Evolutionary conservation across 2,797 vertebrate species (phyloP).

Genomic region (Helicolenus hilgendorfi): DNA sequence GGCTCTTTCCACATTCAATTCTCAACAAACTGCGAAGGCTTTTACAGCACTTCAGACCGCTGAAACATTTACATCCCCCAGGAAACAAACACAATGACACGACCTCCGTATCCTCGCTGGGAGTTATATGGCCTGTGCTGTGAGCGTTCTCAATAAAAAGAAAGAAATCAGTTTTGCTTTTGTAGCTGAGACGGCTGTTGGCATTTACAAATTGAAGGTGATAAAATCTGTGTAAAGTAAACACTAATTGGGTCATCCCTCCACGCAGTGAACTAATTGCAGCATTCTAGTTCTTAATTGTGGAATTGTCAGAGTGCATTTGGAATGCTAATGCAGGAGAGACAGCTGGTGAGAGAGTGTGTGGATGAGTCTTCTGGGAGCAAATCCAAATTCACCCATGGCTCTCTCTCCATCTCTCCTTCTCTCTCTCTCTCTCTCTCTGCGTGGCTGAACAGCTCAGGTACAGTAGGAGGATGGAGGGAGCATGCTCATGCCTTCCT

Average conservation of each 20-base stretch:
- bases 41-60: not conserved
- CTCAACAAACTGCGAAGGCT: not conserved
- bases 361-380: conserved; percentile 79
- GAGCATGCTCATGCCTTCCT: conserved; percentile 36
- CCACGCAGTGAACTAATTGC: conserved; percentile 79
- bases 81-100: not conserved
- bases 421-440: not conserved
- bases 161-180: conserved; percentile 1
- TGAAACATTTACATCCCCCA: not conserved
- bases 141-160: not conserved
- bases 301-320: conserved; percentile 78
- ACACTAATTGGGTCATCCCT: conserved; percentile 83
- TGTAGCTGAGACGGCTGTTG: conserved; percentile 15
- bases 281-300: conserved; percentile 86
- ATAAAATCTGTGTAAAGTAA: conserved; percentile 75
- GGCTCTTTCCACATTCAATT: not conserved
- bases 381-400: conserved; percentile 76
- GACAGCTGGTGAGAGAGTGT: conserved; percentile 83
- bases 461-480: not conserved
- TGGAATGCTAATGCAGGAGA: conserved; percentile 80
- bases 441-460: conserved; percentile 27
- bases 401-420: not conserved
- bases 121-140: not conserved
- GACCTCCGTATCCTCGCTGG: not conserved
- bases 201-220: conserved; percentile 63